Percentiles rank a stretch among this genome's conserved stretches.
Conservation (phyloP, 2,797 vertebrate species). For the Acanthurus leucopareius region DNA sequence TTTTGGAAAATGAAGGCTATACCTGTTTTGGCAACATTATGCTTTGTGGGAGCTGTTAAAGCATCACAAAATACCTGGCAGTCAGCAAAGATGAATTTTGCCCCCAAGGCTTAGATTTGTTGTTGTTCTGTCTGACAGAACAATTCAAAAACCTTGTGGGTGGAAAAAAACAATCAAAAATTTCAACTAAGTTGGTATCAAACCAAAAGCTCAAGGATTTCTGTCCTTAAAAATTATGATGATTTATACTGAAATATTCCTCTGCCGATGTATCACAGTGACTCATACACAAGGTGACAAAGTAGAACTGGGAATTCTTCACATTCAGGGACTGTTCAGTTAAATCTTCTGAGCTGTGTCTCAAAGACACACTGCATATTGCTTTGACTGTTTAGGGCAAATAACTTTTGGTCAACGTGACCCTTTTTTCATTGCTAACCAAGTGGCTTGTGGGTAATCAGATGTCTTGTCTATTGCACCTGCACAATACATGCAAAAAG, state of each 20-base stretch:
- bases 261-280: neutral
- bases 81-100: constrained; percentile 46
- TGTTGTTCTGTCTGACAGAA: constrained; percentile 28
- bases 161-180: constrained; percentile 25
- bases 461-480: neutral
- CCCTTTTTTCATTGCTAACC: neutral
- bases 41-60: constrained; percentile 42
- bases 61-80: constrained; percentile 35
- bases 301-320: constrained; percentile 2
- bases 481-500: neutral
- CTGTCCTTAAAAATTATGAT: constrained; percentile 8
- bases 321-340: neutral
- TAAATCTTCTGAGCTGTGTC: neutral
- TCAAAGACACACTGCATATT: neutral
- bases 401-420: neutral
- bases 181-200: neutral
- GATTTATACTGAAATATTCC: constrained; percentile 19
- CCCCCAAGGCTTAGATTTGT: constrained; percentile 30
- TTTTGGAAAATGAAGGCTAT: constrained; percentile 27
- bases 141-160: constrained; percentile 1
- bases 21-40: constrained; percentile 26
- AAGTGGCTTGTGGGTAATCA: neutral
- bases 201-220: constrained; percentile 19
- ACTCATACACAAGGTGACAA: constrained; percentile 1
- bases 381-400: neutral